Evolutionary conservation across 2,113 vertebrate genomes (phyloP).

Genomic region (Hydrolagus affinis): DNA sequence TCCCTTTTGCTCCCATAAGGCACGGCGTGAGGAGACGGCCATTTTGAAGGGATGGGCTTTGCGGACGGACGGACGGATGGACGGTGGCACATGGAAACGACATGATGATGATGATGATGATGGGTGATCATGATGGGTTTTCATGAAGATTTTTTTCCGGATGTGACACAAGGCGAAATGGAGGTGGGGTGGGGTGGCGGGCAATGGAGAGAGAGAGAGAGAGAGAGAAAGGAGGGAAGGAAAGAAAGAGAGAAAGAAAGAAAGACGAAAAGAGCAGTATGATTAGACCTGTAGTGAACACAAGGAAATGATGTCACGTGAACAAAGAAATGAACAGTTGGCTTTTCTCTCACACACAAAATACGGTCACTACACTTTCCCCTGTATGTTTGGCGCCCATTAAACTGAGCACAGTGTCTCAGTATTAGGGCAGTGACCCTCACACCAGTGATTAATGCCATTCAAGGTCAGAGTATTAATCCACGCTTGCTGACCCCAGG

Average conservation of each 20-base stretch:
- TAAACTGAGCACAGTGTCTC: too few relatives aligned
- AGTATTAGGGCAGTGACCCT: too few relatives aligned
- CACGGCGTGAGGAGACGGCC: slow-evolving; percentile 90
- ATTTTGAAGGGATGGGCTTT: slow-evolving; percentile 48
- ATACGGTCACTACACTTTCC: not conserved
- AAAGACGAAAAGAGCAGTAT: not conserved
- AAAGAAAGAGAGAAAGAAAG: not conserved
- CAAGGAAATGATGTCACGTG: not conserved
- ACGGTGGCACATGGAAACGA: slow-evolving; percentile 4
- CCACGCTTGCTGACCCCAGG: not conserved
- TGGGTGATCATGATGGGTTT: too few relatives aligned
- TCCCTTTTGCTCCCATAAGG: slow-evolving; percentile 96
- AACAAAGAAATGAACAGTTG: not conserved
- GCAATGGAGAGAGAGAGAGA: too few relatives aligned
- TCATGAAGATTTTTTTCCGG: slow-evolving; percentile 9
- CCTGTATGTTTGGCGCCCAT: not conserved
- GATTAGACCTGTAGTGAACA: not conserved
- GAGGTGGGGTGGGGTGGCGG: too few relatives aligned
- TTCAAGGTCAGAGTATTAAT: not conserved
- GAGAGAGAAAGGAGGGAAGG: not conserved
- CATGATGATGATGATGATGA: not conserved
- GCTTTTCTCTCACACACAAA: not conserved
- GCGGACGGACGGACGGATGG: not conserved
- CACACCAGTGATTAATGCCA: not conserved
- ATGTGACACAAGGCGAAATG: too few relatives aligned